Conservation (phyloP, 2,888 invertebrate genomes). For the Cantharis lateralis region DNA sequence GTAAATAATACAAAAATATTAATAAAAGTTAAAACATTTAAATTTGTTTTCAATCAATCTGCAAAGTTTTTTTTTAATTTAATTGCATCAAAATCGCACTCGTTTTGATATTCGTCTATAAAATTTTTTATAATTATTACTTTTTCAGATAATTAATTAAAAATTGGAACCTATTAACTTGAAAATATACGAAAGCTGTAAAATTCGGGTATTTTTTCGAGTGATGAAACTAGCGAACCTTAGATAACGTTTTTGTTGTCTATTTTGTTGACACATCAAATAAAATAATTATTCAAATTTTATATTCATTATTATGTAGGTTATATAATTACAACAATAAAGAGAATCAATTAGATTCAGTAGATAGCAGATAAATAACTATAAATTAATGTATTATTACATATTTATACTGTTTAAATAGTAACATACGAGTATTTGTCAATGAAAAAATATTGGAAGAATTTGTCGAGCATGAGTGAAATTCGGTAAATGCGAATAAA, state of each 20-base stretch:
- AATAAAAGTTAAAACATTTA: background rate
- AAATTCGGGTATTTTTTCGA: background rate
- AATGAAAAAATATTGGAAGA: background rate
- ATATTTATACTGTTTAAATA: background rate
- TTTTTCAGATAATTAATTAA: too few species aligned
- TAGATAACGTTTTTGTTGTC: background rate
- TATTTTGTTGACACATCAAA: background rate
- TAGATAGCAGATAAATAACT: background rate
- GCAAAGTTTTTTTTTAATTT: too few species aligned
- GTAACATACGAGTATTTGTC: background rate
- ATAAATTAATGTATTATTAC: background rate
- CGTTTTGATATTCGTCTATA: too few species aligned
- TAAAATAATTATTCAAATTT: background rate
- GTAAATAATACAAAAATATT: background rate
- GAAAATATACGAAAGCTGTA: too few species aligned
- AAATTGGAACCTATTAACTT: too few species aligned
- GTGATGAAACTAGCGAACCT: background rate
- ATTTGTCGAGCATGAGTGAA: background rate
- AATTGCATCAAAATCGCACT: too few species aligned
- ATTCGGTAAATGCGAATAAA: background rate
- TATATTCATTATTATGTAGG: background rate
- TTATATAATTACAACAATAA: background rate
- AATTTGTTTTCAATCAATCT: background rate
- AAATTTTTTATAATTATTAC: too few species aligned
- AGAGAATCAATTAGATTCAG: background rate